Conservation (phyloP, 2,888 invertebrate genomes). For the Brenthis daphne region DNA sequence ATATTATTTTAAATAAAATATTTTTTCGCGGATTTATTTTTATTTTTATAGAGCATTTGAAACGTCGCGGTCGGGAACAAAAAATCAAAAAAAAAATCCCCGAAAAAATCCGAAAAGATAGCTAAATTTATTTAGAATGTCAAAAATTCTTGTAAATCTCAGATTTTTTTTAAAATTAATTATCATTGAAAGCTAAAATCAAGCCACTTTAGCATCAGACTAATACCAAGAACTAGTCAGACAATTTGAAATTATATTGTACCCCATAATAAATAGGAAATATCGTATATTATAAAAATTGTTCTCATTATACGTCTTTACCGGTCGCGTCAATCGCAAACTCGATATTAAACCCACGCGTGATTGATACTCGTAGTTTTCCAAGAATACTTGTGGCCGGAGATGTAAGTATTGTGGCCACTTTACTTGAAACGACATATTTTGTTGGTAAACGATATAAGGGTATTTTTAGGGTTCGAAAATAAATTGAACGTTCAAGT, state of each 20-base stretch:
- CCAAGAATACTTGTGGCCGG: slow-evolving; percentile 21
- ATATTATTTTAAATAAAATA: too few species aligned
- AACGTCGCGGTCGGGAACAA: too few species aligned
- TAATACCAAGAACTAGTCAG: neutral
- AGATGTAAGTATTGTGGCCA: slow-evolving; percentile 7
- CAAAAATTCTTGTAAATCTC: too few species aligned
- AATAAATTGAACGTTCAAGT: neutral
- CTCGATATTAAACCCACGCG: slow-evolving; percentile 36
- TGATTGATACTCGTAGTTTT: slow-evolving; percentile 43
- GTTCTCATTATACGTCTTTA: slow-evolving; percentile 37
- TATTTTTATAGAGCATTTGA: too few species aligned
- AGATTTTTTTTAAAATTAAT: too few species aligned
- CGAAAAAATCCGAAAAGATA: too few species aligned
- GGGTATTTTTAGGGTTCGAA: slow-evolving; percentile 1
- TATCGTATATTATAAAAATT: slow-evolving; percentile 28
- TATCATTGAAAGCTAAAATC: too few species aligned
- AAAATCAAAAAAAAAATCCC: too few species aligned
- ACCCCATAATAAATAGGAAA: too few species aligned
- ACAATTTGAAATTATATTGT: too few species aligned
- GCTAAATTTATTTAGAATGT: too few species aligned
- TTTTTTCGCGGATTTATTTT: too few species aligned
- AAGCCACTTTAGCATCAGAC: neutral
- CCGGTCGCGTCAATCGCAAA: slow-evolving; percentile 40
- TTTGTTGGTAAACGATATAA: neutral
- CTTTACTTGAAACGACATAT: slow-evolving; percentile 7